These are phyloP conservation scores for Leptodactylus fallax DNA, from an alignment of 2,797 vertebrate genomes.

Conservation along the genomic window DNA sequence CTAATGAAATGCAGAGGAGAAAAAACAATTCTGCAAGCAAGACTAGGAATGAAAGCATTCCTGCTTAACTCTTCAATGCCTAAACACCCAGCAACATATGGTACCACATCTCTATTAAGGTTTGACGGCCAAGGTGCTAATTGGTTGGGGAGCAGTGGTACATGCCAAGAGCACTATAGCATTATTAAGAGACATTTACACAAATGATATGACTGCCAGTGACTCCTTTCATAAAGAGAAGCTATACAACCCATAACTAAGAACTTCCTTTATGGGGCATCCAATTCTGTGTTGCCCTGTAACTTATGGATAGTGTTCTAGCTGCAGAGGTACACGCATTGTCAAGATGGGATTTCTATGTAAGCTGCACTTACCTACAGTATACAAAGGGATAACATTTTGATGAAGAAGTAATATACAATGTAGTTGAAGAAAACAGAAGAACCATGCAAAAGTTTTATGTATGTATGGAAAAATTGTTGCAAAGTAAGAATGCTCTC, in stretches of 20 bases:
- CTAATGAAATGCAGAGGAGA: conserved; percentile 62
- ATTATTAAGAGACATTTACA: background rate
- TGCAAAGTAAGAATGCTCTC: too few species aligned
- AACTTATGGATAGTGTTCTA: background rate
- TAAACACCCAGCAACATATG: background rate
- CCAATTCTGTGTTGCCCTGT: background rate
- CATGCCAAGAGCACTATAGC: background rate
- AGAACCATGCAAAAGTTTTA: too few species aligned
- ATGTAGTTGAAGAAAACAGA: too few species aligned
- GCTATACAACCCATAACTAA: background rate
- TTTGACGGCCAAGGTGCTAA: conserved; percentile 12
- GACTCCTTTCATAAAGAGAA: too few species aligned
- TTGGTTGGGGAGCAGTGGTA: conserved; percentile 1
- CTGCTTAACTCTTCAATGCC: conserved; percentile 48
- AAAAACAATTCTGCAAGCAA: conserved; percentile 36
- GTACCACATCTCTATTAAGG: conserved; percentile 10
- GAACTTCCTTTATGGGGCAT: background rate
- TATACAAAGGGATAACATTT: too few species aligned
- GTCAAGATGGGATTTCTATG: background rate
- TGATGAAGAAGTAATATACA: too few species aligned
- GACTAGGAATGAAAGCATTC: conserved; percentile 45
- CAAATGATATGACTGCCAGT: too few species aligned
- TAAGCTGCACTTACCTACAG: too few species aligned
- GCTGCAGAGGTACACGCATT: background rate
- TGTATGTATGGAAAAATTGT: too few species aligned